A percentile compares a stretch with the other conserved stretches of the same genome.
Conservation (phyloP, 2,797 vertebrate genomes). For the Tachyglossus aculeatus region DNA sequence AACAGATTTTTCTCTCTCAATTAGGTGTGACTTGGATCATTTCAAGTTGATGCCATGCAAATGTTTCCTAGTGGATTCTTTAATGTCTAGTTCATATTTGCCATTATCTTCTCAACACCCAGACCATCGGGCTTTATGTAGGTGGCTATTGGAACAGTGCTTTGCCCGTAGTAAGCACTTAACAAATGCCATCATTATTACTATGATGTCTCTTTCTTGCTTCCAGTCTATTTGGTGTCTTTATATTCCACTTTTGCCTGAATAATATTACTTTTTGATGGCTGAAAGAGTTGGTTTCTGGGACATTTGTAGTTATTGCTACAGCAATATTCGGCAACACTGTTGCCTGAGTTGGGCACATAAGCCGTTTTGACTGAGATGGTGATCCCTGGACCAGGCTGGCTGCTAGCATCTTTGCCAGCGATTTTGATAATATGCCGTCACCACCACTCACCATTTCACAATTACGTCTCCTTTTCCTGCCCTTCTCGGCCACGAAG, state of each 20-base stretch:
- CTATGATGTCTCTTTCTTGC: constrained; percentile 29
- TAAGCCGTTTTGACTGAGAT: no score
- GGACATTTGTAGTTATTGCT: no score
- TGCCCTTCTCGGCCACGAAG: no score
- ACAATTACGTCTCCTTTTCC: no score
- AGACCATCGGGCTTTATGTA: constrained; percentile 42
- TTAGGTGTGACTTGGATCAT: constrained; percentile 54
- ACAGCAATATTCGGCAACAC: no score
- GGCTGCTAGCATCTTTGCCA: no score
- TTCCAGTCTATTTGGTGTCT: constrained; percentile 34
- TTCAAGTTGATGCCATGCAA: constrained; percentile 55
- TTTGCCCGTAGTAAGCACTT: no score
- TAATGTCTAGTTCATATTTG: constrained; percentile 58
- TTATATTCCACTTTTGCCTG: constrained; percentile 45
- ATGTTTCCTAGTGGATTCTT: constrained; percentile 64
- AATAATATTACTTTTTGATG: neutral
- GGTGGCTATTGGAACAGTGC: constrained; percentile 9
- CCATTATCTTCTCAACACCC: constrained; percentile 65
- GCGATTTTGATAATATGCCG: no score
- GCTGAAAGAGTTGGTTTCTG: neutral
- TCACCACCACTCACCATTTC: no score
- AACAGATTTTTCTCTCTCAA: constrained; percentile 47
- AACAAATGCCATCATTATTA: no score
- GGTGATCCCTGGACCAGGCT: no score
- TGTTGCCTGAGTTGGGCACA: no score